Evolutionary conservation across 2,888 invertebrate species (phyloP), one percentile per base, ranked within the genome.

Genomic region (Dinocampus coccinellae): DNA sequence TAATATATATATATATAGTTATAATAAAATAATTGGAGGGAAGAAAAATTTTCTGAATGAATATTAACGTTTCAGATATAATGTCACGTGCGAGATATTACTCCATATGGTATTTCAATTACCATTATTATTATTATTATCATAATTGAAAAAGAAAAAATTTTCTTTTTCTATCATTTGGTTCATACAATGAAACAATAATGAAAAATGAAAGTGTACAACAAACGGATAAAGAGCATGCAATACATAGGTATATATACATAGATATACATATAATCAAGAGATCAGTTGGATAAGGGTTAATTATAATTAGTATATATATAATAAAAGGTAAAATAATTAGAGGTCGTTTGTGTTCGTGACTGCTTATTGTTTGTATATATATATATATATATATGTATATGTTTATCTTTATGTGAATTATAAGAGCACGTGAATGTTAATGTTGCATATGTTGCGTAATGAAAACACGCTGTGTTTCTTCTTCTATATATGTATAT

Each of bases 401-500:
- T 58, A 58, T 13, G 7, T 58, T 13, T 29, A 20, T 58, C 33
- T 29, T n/a, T n/a, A n/a, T n/a, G n/a, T n/a, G n/a, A n/a, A n/a
- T n/a, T n/a, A n/a, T n/a, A n/a, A n/a, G n/a, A n/a, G 16, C 16
- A 16, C 9, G 20, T 7, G n/a, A 3, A n/a, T 16, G 47, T n/a
- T 62, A 42, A 36, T 62, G 26, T 24, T 24, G n/a, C n/a, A 20
- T 7, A 57, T 26, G 39, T 62, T 62, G 62, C 62, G 62, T 62
- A 62, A 62, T 62, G 42, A 39, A 62, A 62, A 62, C 62, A 39
- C 61, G 16, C n/a, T 39, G 13, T 36, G 61, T 36, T 61, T 6
- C 22, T 42, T 39, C 62, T 60, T n/a, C 11, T 26, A n/a, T 26
- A 3, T 20, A 16, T 47, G 16, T 47, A 6, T 47, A 47, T 20